phyloP scores from a whole-genome alignment of 2,888 invertebrate genomes.

The Nomada flava region DNA sequence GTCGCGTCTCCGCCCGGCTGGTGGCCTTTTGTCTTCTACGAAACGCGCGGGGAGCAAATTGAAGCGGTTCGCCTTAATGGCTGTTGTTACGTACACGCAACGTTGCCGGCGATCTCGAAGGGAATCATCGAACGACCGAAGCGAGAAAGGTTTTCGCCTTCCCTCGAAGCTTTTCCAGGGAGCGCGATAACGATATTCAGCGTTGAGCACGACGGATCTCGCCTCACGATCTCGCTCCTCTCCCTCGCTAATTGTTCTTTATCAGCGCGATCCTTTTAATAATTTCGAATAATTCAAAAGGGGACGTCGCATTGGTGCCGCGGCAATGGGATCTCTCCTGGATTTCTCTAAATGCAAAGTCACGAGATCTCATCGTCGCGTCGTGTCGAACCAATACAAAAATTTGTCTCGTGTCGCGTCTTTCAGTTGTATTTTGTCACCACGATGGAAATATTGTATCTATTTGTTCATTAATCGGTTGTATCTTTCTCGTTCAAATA shows the following conservation, averaged over 20 bases:
- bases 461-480: no score
- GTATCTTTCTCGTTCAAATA: no score
- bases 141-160: conserved; percentile 44
- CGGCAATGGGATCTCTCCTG: no score
- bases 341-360: no score
- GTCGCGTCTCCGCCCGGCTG: conserved; percentile 38
- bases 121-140: conserved; percentile 67
- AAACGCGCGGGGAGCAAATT: conserved; percentile 55
- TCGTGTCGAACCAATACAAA: no score
- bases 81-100: conserved; percentile 76
- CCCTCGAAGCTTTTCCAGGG: conserved; percentile 16
- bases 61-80: conserved; percentile 62
- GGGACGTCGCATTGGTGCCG: no score
- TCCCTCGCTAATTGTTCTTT: conserved; percentile 9
- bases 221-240: background rate
- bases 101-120: conserved; percentile 67
- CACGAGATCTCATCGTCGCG: no score
- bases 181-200: background rate
- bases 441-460: no score
- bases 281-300: background rate
- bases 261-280: conserved; percentile 16
- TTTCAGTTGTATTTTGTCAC: no score
- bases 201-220: background rate
- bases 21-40: conserved; percentile 18
- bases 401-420: no score